Evolutionary conservation across 1,140 invertebrate genomes (phyloP).

Genomic region (Oryctes rhinoceros): DNA sequence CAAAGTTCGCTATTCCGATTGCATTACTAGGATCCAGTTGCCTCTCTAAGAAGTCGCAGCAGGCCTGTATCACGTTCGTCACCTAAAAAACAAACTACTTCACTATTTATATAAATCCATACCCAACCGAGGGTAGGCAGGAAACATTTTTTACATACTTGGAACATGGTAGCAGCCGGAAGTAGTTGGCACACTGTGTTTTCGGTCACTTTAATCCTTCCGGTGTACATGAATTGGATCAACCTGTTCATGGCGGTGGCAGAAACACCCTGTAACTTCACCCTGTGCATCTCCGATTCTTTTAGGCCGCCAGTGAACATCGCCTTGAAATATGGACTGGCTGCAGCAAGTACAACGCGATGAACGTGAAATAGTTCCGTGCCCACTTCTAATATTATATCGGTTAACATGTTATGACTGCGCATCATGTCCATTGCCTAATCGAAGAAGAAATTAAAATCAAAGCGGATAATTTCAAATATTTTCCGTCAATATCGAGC

Average conservation of each 20-base stretch:
- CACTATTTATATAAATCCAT: constrained; percentile 39
- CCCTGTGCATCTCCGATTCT: constrained; percentile 85
- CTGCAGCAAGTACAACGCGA: constrained; percentile 89
- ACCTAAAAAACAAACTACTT: constrained; percentile 66
- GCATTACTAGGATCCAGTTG: constrained; percentile 93
- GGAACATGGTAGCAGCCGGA: constrained; percentile 93
- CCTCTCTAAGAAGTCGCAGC: constrained; percentile 87
- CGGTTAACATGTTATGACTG: constrained; percentile 88
- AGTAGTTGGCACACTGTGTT: constrained; percentile 88
- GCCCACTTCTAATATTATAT: constrained; percentile 87
- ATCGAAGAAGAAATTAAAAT: not conserved
- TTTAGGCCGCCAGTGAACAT: constrained; percentile 92
- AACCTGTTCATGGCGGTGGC: constrained; percentile 85
- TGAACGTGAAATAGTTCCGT: constrained; percentile 88
- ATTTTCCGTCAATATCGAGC: too few species aligned
- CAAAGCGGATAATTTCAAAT: too few species aligned
- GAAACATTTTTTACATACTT: constrained; percentile 65
- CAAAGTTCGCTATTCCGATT: constrained; percentile 91
- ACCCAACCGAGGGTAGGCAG: constrained; percentile 2
- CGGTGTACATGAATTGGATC: constrained; percentile 91
- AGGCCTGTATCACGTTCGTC: constrained; percentile 88
- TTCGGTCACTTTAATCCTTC: constrained; percentile 88
- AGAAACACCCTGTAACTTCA: constrained; percentile 87
- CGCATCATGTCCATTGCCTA: constrained; percentile 90
- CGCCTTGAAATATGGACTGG: constrained; percentile 94